phyloP scores from a whole-genome alignment of 2,113 vertebrate genomes.

The Myotis brandtii region DNA sequence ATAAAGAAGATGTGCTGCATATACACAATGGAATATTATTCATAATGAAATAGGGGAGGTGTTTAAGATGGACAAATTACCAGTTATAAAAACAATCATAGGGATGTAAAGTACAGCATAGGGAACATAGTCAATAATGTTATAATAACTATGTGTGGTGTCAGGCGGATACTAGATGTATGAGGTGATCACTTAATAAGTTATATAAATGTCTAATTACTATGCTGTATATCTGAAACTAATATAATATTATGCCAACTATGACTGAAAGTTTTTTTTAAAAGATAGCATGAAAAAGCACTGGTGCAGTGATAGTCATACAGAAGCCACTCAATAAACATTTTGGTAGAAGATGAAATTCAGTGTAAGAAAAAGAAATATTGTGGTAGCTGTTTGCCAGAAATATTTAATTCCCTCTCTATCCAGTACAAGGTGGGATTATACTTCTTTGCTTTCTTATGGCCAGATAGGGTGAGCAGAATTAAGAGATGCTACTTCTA shows the following conservation, averaged over 20 bases:
- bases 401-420: not conserved
- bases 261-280: no score
- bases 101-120: not conserved
- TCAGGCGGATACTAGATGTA: not conserved
- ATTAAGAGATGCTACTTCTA: not conserved
- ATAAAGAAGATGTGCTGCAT: not conserved
- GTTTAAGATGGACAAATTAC: not conserved
- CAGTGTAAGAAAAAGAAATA: conserved; percentile 26
- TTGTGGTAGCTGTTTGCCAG: not conserved
- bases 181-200: not conserved
- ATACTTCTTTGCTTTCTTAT: not conserved
- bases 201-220: not conserved
- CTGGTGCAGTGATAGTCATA: not conserved
- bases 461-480: not conserved
- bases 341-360: not conserved
- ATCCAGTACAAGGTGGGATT: not conserved
- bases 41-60: not conserved
- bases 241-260: no score
- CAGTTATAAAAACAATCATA: not conserved
- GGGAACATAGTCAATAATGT: not conserved
- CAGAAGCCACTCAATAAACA: not conserved
- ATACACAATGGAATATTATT: not conserved
- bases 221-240: not conserved
- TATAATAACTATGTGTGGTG: not conserved
- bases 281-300: not conserved